phyloP scores from a whole-genome alignment of 2,797 vertebrate species.

The Meriones psammophilus region DNA sequence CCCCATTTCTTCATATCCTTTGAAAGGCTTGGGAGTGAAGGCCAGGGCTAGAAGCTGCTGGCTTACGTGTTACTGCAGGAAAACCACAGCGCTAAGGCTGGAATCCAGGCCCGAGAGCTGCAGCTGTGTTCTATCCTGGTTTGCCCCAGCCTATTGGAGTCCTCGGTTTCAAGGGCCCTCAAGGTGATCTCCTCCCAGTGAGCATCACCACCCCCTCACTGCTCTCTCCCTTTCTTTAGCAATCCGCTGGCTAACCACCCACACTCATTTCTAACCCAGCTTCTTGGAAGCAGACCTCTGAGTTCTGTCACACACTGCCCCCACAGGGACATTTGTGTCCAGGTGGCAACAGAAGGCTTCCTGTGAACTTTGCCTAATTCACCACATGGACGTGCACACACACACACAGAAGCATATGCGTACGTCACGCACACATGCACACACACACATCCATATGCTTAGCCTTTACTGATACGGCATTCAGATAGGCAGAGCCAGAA shows the following conservation, averaged over 20 bases:
- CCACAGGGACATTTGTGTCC: neutral
- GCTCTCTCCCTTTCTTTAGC: constrained; percentile 29
- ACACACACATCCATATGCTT: no score
- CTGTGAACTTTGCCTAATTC: neutral
- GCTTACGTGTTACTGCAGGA: neutral
- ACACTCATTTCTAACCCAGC: neutral
- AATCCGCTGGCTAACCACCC: neutral
- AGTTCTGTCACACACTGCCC: neutral
- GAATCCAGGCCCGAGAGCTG: neutral
- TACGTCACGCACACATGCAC: neutral
- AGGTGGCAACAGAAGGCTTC: neutral
- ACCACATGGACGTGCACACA: neutral
- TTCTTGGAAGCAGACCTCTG: constrained; percentile 3
- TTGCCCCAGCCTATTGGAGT: neutral
- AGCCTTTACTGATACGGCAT: neutral
- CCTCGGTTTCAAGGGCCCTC: neutral
- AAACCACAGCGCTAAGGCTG: neutral
- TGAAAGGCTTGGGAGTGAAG: neutral
- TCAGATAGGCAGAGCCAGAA: neutral
- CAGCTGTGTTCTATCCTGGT: neutral
- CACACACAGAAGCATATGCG: neutral
- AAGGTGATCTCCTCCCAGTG: neutral
- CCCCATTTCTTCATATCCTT: neutral
- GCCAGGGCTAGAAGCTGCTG: no score
- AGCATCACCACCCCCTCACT: neutral